Conservation (phyloP, 1,140 invertebrate genomes). For the Rhyacophila brunnea region DNA sequence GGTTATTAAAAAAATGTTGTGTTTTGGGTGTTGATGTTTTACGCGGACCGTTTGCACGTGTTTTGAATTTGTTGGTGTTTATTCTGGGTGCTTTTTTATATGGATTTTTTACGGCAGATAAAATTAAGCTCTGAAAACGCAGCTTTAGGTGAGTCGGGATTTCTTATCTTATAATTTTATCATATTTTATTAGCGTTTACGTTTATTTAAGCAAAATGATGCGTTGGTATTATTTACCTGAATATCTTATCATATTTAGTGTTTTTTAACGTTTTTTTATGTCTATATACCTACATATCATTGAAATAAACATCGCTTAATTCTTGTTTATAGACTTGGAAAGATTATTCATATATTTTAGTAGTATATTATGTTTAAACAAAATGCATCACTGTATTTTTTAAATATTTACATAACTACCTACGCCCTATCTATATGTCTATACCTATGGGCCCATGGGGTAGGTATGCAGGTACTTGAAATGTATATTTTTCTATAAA, state of each 20-base stretch:
- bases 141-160: not conserved
- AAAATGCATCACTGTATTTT: no score
- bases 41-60: not conserved
- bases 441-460: no score
- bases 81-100: not conserved
- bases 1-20: not conserved
- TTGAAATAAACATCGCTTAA: no score
- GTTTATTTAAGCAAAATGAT: not conserved
- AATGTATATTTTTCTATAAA: no score
- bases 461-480: no score
- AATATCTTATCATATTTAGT: not conserved
- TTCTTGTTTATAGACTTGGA: no score
- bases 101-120: slow-evolving; percentile 1
- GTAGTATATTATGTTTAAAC: no score
- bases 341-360: no score
- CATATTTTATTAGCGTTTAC: not conserved
- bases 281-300: no score
- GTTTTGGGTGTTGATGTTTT: not conserved
- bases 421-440: no score
- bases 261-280: no score
- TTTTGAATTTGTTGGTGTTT: not conserved
- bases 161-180: not conserved
- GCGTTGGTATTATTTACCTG: not conserved
- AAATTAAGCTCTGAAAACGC: not conserved
- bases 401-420: no score